These are phyloP conservation scores for Beris morrisii DNA, from an alignment of 2,888 invertebrate genomes.

Conservation along the genomic window DNA sequence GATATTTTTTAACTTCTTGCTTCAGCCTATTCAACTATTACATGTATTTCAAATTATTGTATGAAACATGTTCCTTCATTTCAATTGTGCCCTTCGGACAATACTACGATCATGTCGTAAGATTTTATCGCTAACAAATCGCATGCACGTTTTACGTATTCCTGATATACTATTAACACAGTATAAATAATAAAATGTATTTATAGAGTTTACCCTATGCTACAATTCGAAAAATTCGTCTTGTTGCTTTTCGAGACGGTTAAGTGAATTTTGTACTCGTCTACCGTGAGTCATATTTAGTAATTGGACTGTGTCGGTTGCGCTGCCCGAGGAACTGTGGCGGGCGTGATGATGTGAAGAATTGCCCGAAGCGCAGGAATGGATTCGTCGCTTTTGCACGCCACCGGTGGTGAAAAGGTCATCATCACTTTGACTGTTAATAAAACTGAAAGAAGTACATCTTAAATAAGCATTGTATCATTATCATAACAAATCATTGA, in stretches of 20 bases:
- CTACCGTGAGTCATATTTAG: constrained; percentile 76
- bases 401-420: constrained; percentile 49
- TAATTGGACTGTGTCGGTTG: constrained; percentile 56
- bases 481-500: constrained; percentile 44
- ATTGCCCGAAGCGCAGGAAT: constrained; percentile 51
- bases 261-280: constrained; percentile 76
- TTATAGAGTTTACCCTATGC: constrained; percentile 56
- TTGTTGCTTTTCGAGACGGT: constrained; percentile 80
- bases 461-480: neutral
- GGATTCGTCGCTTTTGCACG: constrained; percentile 41
- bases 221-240: constrained; percentile 92
- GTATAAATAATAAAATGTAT: constrained; percentile 29
- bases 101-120: constrained; percentile 15
- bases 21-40: neutral
- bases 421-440: constrained; percentile 52
- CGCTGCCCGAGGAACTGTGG: constrained; percentile 59
- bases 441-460: constrained; percentile 43
- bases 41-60: neutral
- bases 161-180: constrained; percentile 29
- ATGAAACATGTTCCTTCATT: neutral
- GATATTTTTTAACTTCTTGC: too few species aligned
- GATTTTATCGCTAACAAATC: constrained; percentile 23
- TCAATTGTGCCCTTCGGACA: constrained; percentile 23
- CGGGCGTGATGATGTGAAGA: constrained; percentile 49
- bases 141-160: constrained; percentile 27